phyloP scores from a whole-genome alignment of 2,888 invertebrate species.

The Ctenicera cuprea region DNA sequence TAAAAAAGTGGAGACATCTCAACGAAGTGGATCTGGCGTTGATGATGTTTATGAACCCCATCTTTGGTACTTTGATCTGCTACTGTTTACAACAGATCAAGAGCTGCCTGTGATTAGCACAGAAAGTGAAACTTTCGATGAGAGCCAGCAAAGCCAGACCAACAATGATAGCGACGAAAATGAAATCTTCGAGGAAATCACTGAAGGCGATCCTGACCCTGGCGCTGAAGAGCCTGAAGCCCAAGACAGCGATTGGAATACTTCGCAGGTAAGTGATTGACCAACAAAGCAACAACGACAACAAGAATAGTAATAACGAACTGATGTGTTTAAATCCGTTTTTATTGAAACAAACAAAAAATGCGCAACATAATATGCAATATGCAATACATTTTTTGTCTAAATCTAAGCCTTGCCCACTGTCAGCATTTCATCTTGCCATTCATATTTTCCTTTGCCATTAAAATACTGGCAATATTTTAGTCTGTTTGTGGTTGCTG shows the following conservation, averaged over 20 bases:
- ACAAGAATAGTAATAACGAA: background rate
- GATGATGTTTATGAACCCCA: conserved; percentile 48
- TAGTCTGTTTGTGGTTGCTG: conserved; percentile 39
- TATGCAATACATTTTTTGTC: background rate
- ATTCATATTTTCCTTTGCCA: conserved; percentile 41
- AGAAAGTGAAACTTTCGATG: no score
- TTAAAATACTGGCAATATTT: conserved; percentile 45
- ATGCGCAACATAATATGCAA: no score
- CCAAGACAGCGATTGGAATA: no score
- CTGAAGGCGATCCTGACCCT: no score
- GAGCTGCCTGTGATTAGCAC: no score
- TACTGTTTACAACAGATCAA: conserved; percentile 54
- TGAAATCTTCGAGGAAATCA: no score
- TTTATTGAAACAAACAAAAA: no score
- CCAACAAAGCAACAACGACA: no score
- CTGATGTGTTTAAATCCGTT: no score
- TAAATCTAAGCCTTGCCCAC: conserved; percentile 39
- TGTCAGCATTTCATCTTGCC: conserved; percentile 44
- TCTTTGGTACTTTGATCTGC: conserved; percentile 53
- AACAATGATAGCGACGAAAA: conserved; percentile 15
- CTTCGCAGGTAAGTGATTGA: no score
- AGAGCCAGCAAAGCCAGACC: no score
- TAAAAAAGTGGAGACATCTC: conserved; percentile 47
- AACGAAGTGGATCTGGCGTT: conserved; percentile 45
- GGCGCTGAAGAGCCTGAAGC: no score